Percentiles rank a stretch among this genome's conserved stretches.
Conservation (phyloP, 2,888 invertebrate genomes). For the Scaptomyza polygonia region DNA sequence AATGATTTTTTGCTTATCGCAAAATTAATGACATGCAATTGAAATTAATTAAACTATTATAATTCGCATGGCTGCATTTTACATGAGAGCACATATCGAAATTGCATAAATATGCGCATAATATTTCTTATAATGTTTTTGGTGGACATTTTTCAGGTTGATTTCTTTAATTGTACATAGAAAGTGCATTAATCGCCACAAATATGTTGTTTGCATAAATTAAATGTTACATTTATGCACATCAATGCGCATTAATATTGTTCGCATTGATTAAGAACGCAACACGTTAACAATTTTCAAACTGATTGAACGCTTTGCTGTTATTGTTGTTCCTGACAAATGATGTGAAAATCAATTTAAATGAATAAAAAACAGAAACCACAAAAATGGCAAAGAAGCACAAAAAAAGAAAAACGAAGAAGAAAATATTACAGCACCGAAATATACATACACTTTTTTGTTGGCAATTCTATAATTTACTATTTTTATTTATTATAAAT, state of each 20-base stretch:
- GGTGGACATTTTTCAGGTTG: constrained; percentile 2
- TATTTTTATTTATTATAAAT: too few relatives aligned
- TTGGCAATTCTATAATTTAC: too few relatives aligned
- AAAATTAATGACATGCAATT: not conserved
- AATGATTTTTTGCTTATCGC: not conserved
- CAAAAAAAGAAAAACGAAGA: not conserved
- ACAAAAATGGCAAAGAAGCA: not conserved
- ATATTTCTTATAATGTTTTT: not conserved
- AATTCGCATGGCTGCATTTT: not conserved
- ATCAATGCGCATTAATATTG: constrained; percentile 69
- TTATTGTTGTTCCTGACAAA: constrained; percentile 57
- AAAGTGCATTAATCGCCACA: constrained; percentile 36
- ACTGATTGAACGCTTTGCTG: constrained; percentile 47
- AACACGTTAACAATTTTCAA: constrained; percentile 54
- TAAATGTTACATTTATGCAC: constrained; percentile 69
- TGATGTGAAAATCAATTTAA: constrained; percentile 73
- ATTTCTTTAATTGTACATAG: not conserved
- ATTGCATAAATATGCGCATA: not conserved
- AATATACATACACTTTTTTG: constrained; percentile 11
- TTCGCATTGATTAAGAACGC: constrained; percentile 63
- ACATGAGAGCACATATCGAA: not conserved
- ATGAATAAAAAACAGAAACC: constrained; percentile 47
- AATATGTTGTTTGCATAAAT: constrained; percentile 61
- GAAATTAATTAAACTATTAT: not conserved
- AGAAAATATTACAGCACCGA: constrained; percentile 4